phyloP scores from a whole-genome alignment of 1,140 invertebrate species.

The Steinernema feltiae region DNA sequence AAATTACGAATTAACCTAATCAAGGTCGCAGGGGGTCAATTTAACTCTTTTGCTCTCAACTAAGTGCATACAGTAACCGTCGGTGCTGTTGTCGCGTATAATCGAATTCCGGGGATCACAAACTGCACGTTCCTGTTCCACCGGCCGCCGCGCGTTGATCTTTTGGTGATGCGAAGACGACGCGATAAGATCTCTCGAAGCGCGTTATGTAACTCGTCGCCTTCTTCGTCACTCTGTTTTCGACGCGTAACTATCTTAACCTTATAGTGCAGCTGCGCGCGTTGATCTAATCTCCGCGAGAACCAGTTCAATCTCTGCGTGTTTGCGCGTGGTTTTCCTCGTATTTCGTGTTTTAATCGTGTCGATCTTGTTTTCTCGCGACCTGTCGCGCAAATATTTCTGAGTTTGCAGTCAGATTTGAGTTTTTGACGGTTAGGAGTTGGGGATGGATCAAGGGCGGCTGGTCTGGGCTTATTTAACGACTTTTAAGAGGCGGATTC shows the following conservation, averaged over 20 bases:
- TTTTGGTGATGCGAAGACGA: neutral
- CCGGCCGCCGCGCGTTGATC: too few relatives aligned
- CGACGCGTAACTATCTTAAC: neutral
- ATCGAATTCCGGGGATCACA: neutral
- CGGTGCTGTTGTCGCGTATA: neutral
- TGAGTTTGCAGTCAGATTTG: too few relatives aligned
- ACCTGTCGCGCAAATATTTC: too few relatives aligned
- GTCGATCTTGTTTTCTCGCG: neutral
- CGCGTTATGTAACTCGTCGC: neutral
- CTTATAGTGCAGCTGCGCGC: neutral
- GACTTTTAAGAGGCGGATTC: too few relatives aligned
- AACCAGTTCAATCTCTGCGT: neutral
- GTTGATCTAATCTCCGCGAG: neutral
- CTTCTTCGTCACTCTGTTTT: too few relatives aligned
- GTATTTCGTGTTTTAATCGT: neutral
- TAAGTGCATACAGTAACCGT: too few relatives aligned
- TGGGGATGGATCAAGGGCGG: too few relatives aligned
- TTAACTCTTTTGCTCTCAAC: too few relatives aligned
- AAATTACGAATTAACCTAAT: too few relatives aligned
- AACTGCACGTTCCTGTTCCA: neutral
- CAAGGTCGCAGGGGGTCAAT: too few relatives aligned
- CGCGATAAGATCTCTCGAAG: neutral
- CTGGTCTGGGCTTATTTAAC: too few relatives aligned
- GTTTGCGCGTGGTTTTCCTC: neutral
- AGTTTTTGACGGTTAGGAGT: too few relatives aligned